Base-by-base conservation (phyloP, 2,888 invertebrate genomes). In the Sinodicranocentrus sp. region DNA sequence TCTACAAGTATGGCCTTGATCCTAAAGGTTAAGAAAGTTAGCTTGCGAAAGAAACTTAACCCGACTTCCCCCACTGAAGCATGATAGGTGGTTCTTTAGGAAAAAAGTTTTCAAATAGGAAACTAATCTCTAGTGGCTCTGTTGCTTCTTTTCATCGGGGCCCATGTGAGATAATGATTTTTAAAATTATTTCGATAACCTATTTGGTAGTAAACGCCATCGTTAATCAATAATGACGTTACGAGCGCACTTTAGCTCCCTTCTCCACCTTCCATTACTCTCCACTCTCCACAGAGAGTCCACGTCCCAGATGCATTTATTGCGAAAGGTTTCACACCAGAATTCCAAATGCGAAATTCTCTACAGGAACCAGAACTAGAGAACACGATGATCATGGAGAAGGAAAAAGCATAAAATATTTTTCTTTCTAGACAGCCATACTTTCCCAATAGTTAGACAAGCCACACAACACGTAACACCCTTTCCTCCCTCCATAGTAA, bases 151-250 rank as follows among this genome's bases (percentile, higher is more conserved):
- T 48, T n/a, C 48, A 48, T 48, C 48, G 5, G 5, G 19, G 2
- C 19, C 26, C 39, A n/a, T 65, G 39, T 65, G 17, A 65, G 33
- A 57, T 71, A 78, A 78, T 78, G 70, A 78, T 63, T 78, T 70
- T 43, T n/a, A 70, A 78, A 78, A 78, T 70, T 61, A 70, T 78
- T 78, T 78, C 21, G 25, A 48, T 70, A 52, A 52, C 52, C 70
- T 10, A 10, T 26, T 52, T 70, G 5, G 33, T 63, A 17, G 13
- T 6, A 28, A 15, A 28, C 33, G n/a, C n/a, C 33, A 63, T 17
- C 63, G 6, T 63, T 63, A 33, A 63, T 63, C 39, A 39, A 67
- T 67, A 67, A 28, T 25, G 63, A 28, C 43, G 28, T 61, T 44
- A 28, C 21, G 25, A 19, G n/a, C 2, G 19, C 21, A 57, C n/a